Conservation (phyloP, 2,888 invertebrate species). For the Chouioia cunea region DNA sequence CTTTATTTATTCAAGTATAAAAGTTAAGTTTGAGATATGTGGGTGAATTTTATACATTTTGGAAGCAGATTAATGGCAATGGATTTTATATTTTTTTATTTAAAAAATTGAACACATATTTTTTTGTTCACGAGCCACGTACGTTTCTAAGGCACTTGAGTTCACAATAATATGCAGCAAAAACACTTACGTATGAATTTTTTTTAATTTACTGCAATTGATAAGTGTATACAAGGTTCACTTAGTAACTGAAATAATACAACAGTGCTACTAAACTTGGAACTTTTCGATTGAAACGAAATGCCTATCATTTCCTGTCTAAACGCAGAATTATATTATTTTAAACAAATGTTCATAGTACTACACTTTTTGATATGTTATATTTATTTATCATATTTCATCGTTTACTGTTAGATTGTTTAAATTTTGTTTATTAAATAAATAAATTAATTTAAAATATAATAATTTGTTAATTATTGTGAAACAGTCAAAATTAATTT, state of each 20-base stretch:
- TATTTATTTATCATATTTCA: slow-evolving; percentile 6
- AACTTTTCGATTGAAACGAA: not conserved
- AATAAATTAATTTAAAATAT: slow-evolving; percentile 36
- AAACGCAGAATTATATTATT: not conserved
- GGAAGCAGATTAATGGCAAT: slow-evolving; percentile 33
- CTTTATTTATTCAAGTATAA: slow-evolving; percentile 36
- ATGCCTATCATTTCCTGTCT: slow-evolving; percentile 27
- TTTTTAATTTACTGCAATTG: no score
- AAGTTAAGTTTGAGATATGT: slow-evolving; percentile 30
- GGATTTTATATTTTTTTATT: slow-evolving; percentile 18
- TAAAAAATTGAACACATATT: slow-evolving; percentile 43
- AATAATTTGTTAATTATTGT: slow-evolving; percentile 14
- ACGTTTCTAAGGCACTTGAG: slow-evolving; percentile 45
- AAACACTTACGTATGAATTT: no score
- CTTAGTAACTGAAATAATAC: no score
- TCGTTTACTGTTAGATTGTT: not conserved
- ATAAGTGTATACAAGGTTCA: no score
- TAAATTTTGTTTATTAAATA: slow-evolving; percentile 18
- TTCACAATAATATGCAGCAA: slow-evolving; percentile 40
- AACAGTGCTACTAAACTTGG: no score
- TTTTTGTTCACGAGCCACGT: slow-evolving; percentile 46
- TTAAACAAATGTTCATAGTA: slow-evolving; percentile 12
- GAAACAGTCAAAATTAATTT: slow-evolving; percentile 11
- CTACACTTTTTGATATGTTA: no score
- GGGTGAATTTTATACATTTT: slow-evolving; percentile 32